A percentile compares a stretch with the other conserved stretches of the same genome.
Conservation (phyloP, 2,888 invertebrate species). For the Clitarchus hookeri region DNA sequence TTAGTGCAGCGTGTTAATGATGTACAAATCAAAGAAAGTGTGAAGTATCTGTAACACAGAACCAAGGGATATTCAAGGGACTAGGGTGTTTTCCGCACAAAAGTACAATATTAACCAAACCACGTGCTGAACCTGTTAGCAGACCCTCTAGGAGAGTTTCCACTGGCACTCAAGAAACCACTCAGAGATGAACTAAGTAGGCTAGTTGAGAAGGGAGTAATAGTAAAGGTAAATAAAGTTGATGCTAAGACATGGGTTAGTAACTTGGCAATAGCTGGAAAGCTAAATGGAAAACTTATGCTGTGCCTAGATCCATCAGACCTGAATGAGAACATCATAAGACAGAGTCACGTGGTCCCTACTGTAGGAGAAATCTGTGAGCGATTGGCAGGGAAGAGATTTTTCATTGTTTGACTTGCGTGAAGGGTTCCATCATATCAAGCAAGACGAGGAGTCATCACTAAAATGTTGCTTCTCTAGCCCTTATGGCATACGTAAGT, state of each 20-base stretch:
- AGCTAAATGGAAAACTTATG: neutral
- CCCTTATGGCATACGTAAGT: neutral
- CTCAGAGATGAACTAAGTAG: neutral
- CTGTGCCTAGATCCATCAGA: neutral
- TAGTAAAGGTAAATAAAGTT: neutral
- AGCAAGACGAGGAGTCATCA: neutral
- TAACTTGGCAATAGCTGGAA: neutral
- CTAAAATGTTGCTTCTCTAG: neutral
- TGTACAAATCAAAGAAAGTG: too few species aligned
- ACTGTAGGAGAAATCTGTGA: neutral
- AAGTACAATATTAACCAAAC: neutral
- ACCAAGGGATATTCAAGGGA: neutral
- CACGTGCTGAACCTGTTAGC: neutral
- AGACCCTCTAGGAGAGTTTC: neutral
- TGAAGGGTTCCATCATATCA: neutral
- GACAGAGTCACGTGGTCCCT: neutral
- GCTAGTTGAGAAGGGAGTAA: neutral
- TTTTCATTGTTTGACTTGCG: neutral
- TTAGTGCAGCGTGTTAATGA: too few species aligned
- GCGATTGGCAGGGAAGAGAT: neutral
- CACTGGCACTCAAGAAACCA: neutral
- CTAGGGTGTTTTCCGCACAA: neutral
- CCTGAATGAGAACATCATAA: neutral
- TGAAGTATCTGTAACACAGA: neutral
- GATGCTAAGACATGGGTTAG: neutral